These are phyloP conservation scores for Corythucha ciliata DNA, from an alignment of 2,888 invertebrate genomes.

Conservation along the genomic window DNA sequence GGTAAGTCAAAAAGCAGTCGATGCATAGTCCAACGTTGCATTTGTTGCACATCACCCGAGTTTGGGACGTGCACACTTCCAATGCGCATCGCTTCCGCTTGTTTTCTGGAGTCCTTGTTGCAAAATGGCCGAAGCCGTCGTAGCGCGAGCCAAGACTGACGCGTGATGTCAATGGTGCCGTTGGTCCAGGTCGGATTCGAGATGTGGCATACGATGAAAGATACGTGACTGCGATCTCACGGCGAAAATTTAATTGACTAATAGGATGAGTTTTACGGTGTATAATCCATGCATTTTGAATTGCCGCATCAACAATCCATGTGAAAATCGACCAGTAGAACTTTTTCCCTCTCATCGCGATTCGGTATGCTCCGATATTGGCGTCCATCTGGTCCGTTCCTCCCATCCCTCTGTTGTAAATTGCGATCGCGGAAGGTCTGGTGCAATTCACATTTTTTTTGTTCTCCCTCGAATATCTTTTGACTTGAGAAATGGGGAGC, in stretches of 20 bases:
- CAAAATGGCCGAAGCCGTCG: too few species aligned
- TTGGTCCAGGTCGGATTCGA: slow-evolving; percentile 9
- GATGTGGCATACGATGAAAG: slow-evolving; percentile 6
- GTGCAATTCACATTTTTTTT: slow-evolving; percentile 22
- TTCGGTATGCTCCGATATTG: slow-evolving; percentile 26
- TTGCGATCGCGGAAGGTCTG: slow-evolving; percentile 16
- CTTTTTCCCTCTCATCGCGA: slow-evolving; percentile 9
- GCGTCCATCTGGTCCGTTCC: slow-evolving; percentile 28
- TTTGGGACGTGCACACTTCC: too few species aligned
- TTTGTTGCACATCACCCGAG: too few species aligned
- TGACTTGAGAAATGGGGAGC: slow-evolving; percentile 9
- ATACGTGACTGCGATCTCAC: background rate
- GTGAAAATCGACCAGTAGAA: slow-evolving; percentile 5
- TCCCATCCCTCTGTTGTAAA: slow-evolving; percentile 29
- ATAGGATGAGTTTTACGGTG: slow-evolving; percentile 2
- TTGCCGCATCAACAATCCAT: background rate
- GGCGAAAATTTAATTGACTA: slow-evolving; percentile 1
- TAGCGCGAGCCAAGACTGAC: too few species aligned
- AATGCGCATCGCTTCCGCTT: too few species aligned
- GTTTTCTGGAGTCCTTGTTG: too few species aligned
- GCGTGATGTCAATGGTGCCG: too few species aligned
- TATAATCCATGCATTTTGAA: slow-evolving; percentile 9
- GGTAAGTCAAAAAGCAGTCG: too few species aligned
- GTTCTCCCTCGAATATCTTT: slow-evolving; percentile 16
- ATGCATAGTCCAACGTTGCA: too few species aligned